These are phyloP conservation scores for Pyxicephalus adspersus DNA, from an alignment of 2,113 vertebrate genomes.

Conservation along the genomic window DNA sequence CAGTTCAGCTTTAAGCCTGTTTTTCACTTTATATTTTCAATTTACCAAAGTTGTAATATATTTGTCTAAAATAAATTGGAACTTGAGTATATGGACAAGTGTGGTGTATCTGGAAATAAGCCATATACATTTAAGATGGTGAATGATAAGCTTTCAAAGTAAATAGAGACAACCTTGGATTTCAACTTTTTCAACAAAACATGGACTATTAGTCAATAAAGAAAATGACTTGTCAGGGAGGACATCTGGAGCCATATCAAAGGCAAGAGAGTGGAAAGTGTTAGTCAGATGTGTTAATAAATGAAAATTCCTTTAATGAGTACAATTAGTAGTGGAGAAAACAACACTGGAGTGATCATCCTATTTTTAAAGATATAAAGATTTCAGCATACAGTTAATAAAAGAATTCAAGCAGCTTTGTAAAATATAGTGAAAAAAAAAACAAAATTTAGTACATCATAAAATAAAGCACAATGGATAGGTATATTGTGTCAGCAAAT, in stretches of 20 bases:
- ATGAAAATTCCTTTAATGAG: slow-evolving; percentile 36
- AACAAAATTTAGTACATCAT: no score
- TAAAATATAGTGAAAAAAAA: no score
- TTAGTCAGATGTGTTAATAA: slow-evolving; percentile 29
- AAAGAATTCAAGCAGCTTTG: no score
- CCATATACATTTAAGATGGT: not conserved
- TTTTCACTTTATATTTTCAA: no score
- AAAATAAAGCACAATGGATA: no score
- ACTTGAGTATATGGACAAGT: no score
- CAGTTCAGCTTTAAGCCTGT: no score
- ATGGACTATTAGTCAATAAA: slow-evolving; percentile 32
- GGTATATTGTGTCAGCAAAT: no score
- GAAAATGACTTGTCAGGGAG: slow-evolving; percentile 33
- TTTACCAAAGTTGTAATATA: no score
- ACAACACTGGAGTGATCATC: not conserved
- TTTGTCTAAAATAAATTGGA: no score
- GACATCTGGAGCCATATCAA: slow-evolving; percentile 24
- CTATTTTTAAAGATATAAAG: not conserved
- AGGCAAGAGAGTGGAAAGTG: slow-evolving; percentile 16
- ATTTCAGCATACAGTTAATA: not conserved
- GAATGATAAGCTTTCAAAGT: slow-evolving; percentile 11
- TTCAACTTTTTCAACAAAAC: slow-evolving; percentile 17
- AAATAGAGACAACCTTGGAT: slow-evolving; percentile 33
- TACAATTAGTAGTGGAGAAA: not conserved
- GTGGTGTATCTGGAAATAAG: no score